Base-by-base conservation (phyloP, 2,797 vertebrate genomes). In the Danio aesculapii region DNA sequence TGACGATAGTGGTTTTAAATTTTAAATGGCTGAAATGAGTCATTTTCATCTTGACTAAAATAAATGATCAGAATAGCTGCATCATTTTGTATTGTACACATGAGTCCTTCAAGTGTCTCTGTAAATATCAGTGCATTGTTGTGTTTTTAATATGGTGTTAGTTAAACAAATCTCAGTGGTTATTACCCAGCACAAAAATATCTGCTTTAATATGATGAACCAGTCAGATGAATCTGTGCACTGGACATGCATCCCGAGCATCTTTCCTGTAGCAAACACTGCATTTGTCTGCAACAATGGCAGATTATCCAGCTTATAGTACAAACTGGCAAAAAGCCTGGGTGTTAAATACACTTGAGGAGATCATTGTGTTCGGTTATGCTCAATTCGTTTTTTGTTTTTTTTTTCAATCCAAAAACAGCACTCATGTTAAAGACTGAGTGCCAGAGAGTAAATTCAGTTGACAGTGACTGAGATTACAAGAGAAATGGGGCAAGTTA, bases 401-500 rank as follows among this genome's bases (percentile, higher is more conserved):
- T 55, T 57, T 8, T 49, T 30, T 30, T n/a, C 47, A 69, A 39
- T 19, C 50, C 69, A 59, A 30, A 30, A 74, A 47, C 3, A 8
- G 2, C 0, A 8, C 50, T 50, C 39, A 16, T 66, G 12, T 46
- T 21, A 67, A 66, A 30, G 52, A 73, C n/a, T 58, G 11, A 21
- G 30, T 43, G 52, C 11, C 53, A 19, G 53, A 66, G 5, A 57
- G 50, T 57, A 44, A 46, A 41, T 53, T 63, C 16, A 64, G n/a
- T 53, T 46, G 49, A 43, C 64, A 84, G 81, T 74, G 82, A 81
- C 81, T 83, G 88, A 77, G 64, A 73, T 59, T 69, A 58, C 11
- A 41, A 53, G 46, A 46, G 47, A 43, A 66, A 53, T 50, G 66
- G 53, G 77, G 49, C 83, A 85, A 86, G 87, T 87, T 82, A 86